Conservation (phyloP, 2,888 invertebrate species). For the Pedicia rivosa region DNA sequence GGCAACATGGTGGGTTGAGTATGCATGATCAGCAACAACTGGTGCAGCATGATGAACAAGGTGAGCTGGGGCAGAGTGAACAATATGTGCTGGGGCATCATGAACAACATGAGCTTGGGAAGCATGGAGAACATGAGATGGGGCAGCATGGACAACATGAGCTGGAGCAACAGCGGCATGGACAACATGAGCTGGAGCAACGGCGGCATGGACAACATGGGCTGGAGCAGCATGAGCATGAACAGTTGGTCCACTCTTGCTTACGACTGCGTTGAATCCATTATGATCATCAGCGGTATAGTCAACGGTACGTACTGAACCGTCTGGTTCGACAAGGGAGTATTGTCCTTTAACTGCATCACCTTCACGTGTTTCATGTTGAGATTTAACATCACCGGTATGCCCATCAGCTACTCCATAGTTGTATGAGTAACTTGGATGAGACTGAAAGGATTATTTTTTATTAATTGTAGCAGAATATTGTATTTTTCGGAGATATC, state of each 20-base stretch:
- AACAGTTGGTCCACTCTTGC: conserved; percentile 28
- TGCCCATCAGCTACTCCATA: conserved; percentile 30
- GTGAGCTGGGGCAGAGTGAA: conserved; percentile 10
- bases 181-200: conserved; percentile 17
- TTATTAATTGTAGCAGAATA: too few relatives aligned
- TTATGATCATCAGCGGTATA: conserved; percentile 32
- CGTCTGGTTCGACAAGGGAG: conserved; percentile 31
- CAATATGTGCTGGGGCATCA: conserved; percentile 9
- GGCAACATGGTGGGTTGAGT: conserved; percentile 8
- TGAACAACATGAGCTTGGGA: conserved; percentile 10
- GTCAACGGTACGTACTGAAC: conserved; percentile 32
- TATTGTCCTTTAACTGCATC: conserved; percentile 33
- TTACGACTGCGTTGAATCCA: conserved; percentile 31
- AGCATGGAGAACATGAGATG: conserved; percentile 10
- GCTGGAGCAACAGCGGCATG: conserved; percentile 15
- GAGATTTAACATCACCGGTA: conserved; percentile 31
- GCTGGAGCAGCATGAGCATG: conserved; percentile 17
- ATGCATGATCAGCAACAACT: too few relatives aligned
- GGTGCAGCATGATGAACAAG: conserved; percentile 7
- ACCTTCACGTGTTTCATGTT: conserved; percentile 31
- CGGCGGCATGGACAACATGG: conserved; percentile 22
- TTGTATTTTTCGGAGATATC: too few relatives aligned
- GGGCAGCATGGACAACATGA: conserved; percentile 5
- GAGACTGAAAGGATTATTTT: too few relatives aligned
- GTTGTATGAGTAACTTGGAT: conserved; percentile 31